Conservation (phyloP, 2,888 invertebrate species). For the Orthosia incerta region DNA sequence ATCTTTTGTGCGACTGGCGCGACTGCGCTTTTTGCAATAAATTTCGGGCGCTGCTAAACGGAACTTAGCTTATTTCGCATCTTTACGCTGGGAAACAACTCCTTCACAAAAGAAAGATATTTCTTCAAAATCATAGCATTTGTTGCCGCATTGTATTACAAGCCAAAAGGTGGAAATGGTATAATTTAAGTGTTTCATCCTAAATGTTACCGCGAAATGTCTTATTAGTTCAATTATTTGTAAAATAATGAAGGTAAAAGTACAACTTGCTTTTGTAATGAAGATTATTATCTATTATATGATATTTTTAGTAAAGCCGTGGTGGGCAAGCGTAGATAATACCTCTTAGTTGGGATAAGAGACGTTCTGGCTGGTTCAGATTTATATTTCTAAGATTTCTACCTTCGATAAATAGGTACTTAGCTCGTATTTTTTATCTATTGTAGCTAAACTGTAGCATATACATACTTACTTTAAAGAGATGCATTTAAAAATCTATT, state of each 20-base stretch:
- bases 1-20: conserved; percentile 11
- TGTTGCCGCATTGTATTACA: conserved; percentile 14
- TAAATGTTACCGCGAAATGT: conserved; percentile 64
- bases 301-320: conserved; percentile 49
- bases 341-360: conserved; percentile 56
- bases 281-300: conserved; percentile 35
- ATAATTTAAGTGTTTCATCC: conserved; percentile 49
- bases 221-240: conserved; percentile 68
- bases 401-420: conserved; percentile 53
- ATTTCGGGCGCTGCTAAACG: conserved; percentile 10
- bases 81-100: conserved; percentile 9
- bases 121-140: conserved; percentile 8
- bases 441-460: conserved; percentile 52
- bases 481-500: conserved; percentile 52
- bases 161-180: conserved; percentile 32
- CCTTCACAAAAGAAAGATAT: conserved; percentile 7
- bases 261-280: conserved; percentile 52
- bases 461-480: conserved; percentile 57
- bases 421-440: conserved; percentile 58
- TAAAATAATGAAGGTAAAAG: conserved; percentile 46
- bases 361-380: conserved; percentile 78
- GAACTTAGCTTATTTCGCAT: conserved; percentile 15
- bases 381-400: conserved; percentile 67
- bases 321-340: conserved; percentile 52
- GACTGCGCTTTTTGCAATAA: conserved; percentile 15